Evolutionary conservation across 2,797 vertebrate genomes (phyloP).

Genomic region (Erethizon dorsatum): DNA sequence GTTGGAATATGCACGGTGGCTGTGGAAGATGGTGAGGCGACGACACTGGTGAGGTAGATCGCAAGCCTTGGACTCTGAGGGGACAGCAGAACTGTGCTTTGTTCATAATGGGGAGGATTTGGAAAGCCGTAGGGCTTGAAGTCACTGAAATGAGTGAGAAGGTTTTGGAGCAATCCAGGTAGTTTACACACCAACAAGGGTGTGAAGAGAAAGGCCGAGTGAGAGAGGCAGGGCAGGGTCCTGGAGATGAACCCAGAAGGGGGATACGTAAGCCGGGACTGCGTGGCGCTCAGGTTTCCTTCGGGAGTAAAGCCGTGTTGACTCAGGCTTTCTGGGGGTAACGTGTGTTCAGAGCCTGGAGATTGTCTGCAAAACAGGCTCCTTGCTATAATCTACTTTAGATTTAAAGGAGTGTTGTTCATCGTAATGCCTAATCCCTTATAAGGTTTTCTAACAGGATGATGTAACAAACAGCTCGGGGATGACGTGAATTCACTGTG

Average conservation of each 20-base stretch:
- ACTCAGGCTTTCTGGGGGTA: background rate
- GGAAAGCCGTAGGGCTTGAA: background rate
- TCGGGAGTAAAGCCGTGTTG: background rate
- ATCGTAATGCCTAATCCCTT: background rate
- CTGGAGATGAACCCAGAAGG: background rate
- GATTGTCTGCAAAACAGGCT: background rate
- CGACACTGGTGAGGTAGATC: background rate
- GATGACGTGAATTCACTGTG: background rate
- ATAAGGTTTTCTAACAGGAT: background rate
- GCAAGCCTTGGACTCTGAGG: background rate
- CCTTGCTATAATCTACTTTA: slow-evolving; percentile 16
- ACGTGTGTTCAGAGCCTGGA: background rate
- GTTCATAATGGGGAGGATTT: background rate
- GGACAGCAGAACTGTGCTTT: background rate
- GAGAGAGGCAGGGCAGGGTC: background rate
- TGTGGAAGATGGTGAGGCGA: background rate
- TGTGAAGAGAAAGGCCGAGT: background rate
- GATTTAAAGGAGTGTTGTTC: background rate
- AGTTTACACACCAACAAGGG: background rate
- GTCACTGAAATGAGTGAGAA: background rate
- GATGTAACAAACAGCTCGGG: background rate
- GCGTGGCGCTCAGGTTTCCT: background rate
- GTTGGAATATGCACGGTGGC: background rate
- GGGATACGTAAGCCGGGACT: too few species aligned
- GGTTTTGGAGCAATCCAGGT: background rate